A percentile compares a stretch with the other conserved stretches of the same genome.
phyloP scores from a whole-genome alignment of 2,113 vertebrate genomes.

The Fregata magnificens region DNA sequence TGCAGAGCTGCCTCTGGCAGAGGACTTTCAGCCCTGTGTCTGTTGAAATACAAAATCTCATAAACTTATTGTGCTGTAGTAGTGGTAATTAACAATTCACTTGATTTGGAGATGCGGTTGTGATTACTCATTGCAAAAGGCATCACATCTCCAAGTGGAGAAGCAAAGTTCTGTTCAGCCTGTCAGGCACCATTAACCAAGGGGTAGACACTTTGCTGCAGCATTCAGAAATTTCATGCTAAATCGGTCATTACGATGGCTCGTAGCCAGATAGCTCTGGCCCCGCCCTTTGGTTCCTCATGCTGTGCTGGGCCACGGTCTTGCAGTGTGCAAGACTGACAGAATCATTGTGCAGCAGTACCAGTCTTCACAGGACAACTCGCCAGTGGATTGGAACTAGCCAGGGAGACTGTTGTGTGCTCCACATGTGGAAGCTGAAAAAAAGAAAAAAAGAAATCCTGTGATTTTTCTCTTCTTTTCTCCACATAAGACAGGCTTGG shows the following conservation, averaged over 20 bases:
- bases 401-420: not conserved
- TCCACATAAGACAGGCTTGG: not conserved
- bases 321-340: not conserved
- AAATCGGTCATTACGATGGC: not conserved
- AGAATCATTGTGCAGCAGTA: not conserved
- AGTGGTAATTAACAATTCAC: not conserved
- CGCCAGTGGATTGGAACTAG: not conserved
- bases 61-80: not conserved
- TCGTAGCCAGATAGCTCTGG: not conserved
- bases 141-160: not conserved
- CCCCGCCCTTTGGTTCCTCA: not conserved
- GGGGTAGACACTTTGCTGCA: not conserved
- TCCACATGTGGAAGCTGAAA: not conserved
- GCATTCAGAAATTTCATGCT: not conserved
- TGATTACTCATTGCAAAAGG: not conserved
- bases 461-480: not conserved
- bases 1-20: not conserved
- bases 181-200: not conserved
- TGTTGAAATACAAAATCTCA: not conserved
- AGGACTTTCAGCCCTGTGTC: not conserved
- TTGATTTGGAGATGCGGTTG: not conserved
- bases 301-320: not conserved
- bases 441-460: not conserved
- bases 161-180: not conserved
- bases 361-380: not conserved